phyloP scores from a whole-genome alignment of 2,113 vertebrate species.

The Oreochromis spilurus region DNA sequence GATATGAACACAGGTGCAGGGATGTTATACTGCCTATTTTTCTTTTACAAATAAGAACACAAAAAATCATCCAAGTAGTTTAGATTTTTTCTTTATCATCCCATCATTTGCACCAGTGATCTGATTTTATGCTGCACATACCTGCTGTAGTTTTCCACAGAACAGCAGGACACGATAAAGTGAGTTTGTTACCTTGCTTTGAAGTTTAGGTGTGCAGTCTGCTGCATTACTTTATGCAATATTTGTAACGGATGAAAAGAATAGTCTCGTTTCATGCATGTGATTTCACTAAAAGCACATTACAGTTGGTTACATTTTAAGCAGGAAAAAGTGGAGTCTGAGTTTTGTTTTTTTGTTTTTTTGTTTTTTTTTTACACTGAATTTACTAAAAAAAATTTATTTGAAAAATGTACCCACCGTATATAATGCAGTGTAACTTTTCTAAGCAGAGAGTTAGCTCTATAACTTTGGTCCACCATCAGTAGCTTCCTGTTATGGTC shows the following conservation, averaged over 20 bases:
- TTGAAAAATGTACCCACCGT: not conserved
- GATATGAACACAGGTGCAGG: not conserved
- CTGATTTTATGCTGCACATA: not conserved
- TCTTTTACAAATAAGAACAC: not conserved
- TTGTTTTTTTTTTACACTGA: not conserved
- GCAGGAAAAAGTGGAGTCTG: not conserved
- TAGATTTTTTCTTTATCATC: not conserved
- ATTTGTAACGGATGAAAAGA: not conserved
- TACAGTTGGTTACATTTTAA: not conserved
- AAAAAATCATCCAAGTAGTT: not conserved
- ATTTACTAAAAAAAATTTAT: not conserved
- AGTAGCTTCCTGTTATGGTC: constrained; percentile 42
- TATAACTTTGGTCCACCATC: not conserved
- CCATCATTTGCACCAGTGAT: not conserved
- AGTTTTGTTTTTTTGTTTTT: fast-evolving
- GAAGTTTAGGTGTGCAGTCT: not conserved
- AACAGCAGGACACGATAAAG: not conserved
- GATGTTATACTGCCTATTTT: not conserved
- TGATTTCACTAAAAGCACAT: not conserved
- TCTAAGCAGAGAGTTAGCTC: not conserved
- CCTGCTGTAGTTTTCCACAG: not conserved
- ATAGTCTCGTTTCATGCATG: not conserved
- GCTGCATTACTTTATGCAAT: not conserved
- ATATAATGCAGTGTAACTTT: not conserved
- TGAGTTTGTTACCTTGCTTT: not conserved